These are phyloP conservation scores for Chlamydotis undulata DNA, from an alignment of 2,113 vertebrate species.

Conservation along the genomic window DNA sequence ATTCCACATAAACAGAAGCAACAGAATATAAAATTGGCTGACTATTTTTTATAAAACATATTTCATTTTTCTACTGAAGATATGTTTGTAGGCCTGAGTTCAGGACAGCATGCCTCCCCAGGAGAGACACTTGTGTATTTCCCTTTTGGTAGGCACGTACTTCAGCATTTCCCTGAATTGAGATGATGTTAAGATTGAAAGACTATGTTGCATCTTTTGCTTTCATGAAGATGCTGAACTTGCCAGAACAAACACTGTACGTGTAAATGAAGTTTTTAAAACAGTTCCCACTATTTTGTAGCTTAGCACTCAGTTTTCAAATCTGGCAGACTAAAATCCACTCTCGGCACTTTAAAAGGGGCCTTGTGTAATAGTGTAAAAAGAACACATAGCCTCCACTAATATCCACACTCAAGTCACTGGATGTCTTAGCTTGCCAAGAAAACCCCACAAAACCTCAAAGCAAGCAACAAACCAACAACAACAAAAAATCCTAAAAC, in stretches of 20 bases:
- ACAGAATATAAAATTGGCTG: neutral
- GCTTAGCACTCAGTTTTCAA: neutral
- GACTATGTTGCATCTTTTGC: neutral
- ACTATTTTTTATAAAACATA: neutral
- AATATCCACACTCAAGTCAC: neutral
- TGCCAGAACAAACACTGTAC: neutral
- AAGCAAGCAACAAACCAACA: neutral
- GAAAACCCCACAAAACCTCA: neutral
- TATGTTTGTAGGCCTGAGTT: neutral
- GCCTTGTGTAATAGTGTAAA: neutral
- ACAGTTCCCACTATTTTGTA: neutral
- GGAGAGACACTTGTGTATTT: neutral
- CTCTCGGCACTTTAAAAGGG: neutral
- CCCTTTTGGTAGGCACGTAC: neutral
- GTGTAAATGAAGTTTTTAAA: neutral
- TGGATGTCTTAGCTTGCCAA: neutral
- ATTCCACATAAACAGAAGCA: neutral
- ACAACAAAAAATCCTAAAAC: neutral
- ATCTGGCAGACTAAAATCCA: neutral
- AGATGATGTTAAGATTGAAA: neutral
- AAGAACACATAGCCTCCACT: neutral
- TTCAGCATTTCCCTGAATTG: neutral
- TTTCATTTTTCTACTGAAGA: neutral
- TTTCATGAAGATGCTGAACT: fast-evolving
- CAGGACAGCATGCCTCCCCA: neutral